Percentiles rank a stretch among this genome's conserved stretches.
phyloP scores from a whole-genome alignment of 2,797 vertebrate species.

The Gouania willdenowi region DNA sequence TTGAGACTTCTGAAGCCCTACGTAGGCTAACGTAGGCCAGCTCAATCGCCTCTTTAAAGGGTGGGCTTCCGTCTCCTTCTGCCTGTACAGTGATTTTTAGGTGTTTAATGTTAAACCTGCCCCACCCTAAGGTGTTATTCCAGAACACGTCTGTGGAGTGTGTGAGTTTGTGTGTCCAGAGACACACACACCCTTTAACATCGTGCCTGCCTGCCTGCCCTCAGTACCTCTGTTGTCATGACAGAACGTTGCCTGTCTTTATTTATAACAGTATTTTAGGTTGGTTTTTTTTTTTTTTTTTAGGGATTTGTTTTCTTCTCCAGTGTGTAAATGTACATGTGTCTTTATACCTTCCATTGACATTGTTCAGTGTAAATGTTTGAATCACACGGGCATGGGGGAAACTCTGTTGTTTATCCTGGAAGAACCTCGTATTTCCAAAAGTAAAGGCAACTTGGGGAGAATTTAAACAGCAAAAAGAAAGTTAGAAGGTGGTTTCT shows the following conservation, averaged over 20 bases:
- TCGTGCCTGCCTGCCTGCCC: constrained; percentile 73
- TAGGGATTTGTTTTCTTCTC: constrained; percentile 11
- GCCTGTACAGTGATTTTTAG: constrained; percentile 76
- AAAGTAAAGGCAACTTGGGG: constrained; percentile 16
- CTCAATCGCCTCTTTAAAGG: constrained; percentile 40
- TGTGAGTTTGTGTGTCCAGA: constrained; percentile 53
- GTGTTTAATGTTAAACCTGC: constrained; percentile 63
- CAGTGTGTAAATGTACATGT: constrained; percentile 52
- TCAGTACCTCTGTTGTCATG: constrained; percentile 61
- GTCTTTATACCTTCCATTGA: constrained; percentile 52
- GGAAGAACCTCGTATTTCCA: constrained; percentile 38
- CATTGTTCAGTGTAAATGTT: constrained; percentile 57
- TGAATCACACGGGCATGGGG: constrained; percentile 34
- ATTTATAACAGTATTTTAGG: constrained; percentile 62
- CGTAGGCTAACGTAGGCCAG: constrained; percentile 47
- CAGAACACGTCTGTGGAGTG: constrained; percentile 59
- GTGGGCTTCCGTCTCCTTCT: constrained; percentile 81
- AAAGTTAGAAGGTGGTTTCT: constrained; percentile 7
- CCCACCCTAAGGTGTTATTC: constrained; percentile 56
- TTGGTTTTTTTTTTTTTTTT: background rate
- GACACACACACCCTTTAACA: constrained; percentile 70
- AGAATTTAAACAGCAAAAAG: constrained; percentile 13
- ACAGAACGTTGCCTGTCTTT: constrained; percentile 52
- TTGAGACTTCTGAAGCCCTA: constrained; percentile 42
- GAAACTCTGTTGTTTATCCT: constrained; percentile 30